These are phyloP conservation scores for Nasua narica DNA, from an alignment of 2,797 vertebrate genomes.

Conservation along the genomic window DNA sequence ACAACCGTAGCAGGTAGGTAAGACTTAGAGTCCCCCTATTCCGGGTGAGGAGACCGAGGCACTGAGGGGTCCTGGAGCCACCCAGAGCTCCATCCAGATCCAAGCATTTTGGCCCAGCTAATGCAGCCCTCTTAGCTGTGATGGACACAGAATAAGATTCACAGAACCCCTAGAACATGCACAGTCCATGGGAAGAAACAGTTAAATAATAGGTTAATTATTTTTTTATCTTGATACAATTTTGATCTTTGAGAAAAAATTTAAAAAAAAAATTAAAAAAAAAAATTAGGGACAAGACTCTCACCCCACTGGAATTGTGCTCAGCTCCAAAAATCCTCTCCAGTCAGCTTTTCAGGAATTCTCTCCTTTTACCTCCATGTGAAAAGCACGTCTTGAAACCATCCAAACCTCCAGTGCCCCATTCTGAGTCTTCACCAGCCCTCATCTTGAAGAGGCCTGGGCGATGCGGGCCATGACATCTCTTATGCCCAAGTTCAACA, in stretches of 20 bases:
- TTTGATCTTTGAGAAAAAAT: conserved; percentile 23
- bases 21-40: conserved; percentile 32
- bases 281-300: neutral
- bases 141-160: neutral
- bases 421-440: neutral
- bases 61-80: neutral
- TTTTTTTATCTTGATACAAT: neutral
- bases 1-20: neutral
- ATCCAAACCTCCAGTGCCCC: neutral
- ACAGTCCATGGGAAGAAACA: neutral
- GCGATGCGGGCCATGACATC: neutral
- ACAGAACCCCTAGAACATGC: neutral
- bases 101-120: neutral
- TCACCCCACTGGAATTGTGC: neutral
- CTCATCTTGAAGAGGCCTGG: neutral
- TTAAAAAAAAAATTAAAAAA: too few relatives aligned
- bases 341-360: neutral
- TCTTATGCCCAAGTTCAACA: neutral
- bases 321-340: neutral
- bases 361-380: neutral
- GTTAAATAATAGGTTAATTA: neutral
- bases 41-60: conserved; percentile 5
- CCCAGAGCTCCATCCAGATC: neutral
- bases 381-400: neutral
- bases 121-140: neutral